A percentile compares a stretch with the other conserved stretches of the same genome.
Evolutionary conservation across 2,113 vertebrate genomes (phyloP).

Genomic region (Eulemur macaco): DNA sequence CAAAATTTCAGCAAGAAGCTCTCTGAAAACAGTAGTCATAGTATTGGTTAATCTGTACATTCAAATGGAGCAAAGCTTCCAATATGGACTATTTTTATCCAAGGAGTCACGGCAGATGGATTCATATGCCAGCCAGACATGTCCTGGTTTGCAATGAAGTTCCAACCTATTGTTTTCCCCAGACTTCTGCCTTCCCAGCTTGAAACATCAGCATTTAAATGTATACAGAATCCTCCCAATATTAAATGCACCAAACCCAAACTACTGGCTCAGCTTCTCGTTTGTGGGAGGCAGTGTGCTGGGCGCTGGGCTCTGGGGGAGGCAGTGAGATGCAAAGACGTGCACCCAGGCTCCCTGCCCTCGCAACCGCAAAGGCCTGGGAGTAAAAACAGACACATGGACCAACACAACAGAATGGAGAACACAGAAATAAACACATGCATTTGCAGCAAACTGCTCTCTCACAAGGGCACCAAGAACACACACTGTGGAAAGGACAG

Average conservation of each 20-base stretch:
- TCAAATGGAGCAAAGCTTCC: background rate
- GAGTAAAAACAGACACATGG: background rate
- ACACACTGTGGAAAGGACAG: background rate
- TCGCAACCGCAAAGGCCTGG: background rate
- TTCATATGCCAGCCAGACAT: background rate
- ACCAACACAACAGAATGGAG: background rate
- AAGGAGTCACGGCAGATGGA: background rate
- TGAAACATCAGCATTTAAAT: fast-evolving
- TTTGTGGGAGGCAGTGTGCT: background rate
- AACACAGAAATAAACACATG: background rate
- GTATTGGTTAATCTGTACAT: background rate
- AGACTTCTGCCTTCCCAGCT: background rate
- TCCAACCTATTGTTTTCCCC: background rate
- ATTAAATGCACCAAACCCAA: no score
- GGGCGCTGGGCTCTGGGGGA: fast-evolving
- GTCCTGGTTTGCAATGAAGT: background rate
- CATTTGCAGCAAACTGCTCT: background rate
- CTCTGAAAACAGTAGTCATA: background rate
- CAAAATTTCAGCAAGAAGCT: background rate
- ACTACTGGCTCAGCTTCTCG: background rate
- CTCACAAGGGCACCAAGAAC: background rate
- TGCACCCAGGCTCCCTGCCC: background rate
- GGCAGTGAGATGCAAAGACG: no score
- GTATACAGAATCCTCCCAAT: fast-evolving
- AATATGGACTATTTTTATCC: fast-evolving